phyloP scores from a whole-genome alignment of 1,140 invertebrate species.

The Anagrus nilaparvatae region DNA sequence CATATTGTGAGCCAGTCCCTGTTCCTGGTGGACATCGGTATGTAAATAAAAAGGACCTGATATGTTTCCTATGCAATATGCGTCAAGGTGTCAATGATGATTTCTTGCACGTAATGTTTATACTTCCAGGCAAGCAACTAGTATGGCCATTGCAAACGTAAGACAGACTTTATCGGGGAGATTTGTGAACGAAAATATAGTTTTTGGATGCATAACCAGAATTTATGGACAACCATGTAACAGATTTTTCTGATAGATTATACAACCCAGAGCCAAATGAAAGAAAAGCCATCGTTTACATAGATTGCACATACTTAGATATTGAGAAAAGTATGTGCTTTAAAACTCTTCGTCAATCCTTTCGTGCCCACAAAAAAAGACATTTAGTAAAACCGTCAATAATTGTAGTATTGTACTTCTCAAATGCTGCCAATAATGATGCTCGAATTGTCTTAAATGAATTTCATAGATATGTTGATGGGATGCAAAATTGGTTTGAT shows the following conservation, averaged over 20 bases:
- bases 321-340: constrained; percentile 7
- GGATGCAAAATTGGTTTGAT: constrained; percentile 10
- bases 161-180: constrained; percentile 4
- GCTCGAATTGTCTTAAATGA: constrained; percentile 8
- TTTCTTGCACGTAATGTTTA: constrained; percentile 13
- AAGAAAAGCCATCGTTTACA: neutral
- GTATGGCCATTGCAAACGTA: constrained; percentile 4
- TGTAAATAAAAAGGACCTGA: constrained; percentile 9
- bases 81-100: constrained; percentile 14
- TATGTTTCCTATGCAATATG: constrained; percentile 15
- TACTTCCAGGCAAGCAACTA: constrained; percentile 6
- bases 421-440: constrained; percentile 9
- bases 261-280: neutral
- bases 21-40: neutral
- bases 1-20: constrained; percentile 9
- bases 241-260: constrained; percentile 1
- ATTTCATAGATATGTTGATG: constrained; percentile 5
- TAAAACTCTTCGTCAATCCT: constrained; percentile 2
- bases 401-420: constrained; percentile 10
- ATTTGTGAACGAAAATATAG: constrained; percentile 11
- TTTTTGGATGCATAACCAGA: neutral
- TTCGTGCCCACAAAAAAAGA: constrained; percentile 7
- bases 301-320: constrained; percentile 2
- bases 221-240: neutral
- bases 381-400: constrained; percentile 10